Conservation (phyloP, 2,888 invertebrate genomes). For the Entomobrya multifasciata region DNA sequence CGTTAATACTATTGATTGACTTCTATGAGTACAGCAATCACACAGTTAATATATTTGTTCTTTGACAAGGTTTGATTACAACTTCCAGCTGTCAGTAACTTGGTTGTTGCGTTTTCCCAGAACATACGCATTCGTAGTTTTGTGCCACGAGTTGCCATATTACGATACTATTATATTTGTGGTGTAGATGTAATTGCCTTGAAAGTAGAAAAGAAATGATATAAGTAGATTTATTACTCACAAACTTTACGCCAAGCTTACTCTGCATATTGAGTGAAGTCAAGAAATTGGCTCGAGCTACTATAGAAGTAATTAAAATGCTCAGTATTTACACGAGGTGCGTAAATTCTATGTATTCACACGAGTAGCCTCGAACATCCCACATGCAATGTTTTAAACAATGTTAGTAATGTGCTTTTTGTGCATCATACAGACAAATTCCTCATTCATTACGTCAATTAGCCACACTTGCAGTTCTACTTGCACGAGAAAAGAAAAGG, state of each 20-base stretch:
- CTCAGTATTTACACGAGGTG: too few relatives aligned
- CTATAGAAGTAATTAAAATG: conserved; percentile 26
- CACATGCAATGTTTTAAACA: conserved; percentile 21
- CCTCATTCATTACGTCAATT: conserved; percentile 68
- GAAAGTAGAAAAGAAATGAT: conserved; percentile 31
- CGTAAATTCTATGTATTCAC: too few relatives aligned
- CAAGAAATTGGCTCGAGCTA: conserved; percentile 24
- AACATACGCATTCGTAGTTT: too few relatives aligned
- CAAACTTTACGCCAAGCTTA: conserved; percentile 18
- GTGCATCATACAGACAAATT: conserved; percentile 29
- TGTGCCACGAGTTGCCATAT: too few relatives aligned
- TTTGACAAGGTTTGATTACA: too few relatives aligned
- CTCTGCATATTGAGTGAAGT: conserved; percentile 1
- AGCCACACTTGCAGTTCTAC: conserved; percentile 45
- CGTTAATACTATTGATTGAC: too few relatives aligned
- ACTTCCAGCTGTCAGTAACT: too few relatives aligned
- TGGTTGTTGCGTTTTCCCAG: too few relatives aligned
- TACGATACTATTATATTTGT: too few relatives aligned
- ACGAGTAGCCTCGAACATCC: conserved; percentile 4
- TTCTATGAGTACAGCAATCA: too few relatives aligned
- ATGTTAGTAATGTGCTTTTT: conserved; percentile 43
- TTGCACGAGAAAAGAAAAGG: conserved; percentile 20
- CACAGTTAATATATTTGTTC: too few relatives aligned
- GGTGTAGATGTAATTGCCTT: conserved; percentile 40
- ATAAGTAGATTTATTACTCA: conserved; percentile 60